Conservation (phyloP, 1,140 invertebrate genomes). For the Diabrotica virgifera region DNA sequence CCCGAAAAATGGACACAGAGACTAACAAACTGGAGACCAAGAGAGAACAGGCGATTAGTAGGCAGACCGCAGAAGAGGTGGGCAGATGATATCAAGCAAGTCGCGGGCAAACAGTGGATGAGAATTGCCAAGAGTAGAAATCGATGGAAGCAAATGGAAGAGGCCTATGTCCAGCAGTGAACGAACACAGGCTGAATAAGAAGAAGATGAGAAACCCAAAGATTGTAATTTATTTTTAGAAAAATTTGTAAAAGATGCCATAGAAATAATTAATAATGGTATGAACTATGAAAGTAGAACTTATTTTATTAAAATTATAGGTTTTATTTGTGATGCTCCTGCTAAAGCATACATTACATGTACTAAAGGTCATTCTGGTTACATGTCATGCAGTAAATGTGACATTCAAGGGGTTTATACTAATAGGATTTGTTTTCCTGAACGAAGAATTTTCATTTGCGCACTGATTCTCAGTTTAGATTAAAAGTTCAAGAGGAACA, state of each 20-base stretch:
- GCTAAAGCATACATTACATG: slow-evolving; percentile 6
- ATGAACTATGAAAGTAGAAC: neutral
- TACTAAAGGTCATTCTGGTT: slow-evolving; percentile 9
- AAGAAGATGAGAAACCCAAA: too few relatives aligned
- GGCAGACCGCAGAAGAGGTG: too few relatives aligned
- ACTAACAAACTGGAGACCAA: too few relatives aligned
- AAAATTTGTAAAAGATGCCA: neutral
- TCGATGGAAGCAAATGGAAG: too few relatives aligned
- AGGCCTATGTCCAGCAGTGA: too few relatives aligned
- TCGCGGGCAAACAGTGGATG: too few relatives aligned
- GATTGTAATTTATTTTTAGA: neutral
- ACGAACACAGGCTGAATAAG: too few relatives aligned
- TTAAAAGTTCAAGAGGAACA: neutral
- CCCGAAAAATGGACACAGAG: too few relatives aligned
- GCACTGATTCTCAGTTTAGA: neutral
- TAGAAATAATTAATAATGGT: neutral
- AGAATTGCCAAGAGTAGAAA: too few relatives aligned
- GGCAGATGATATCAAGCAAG: too few relatives aligned
- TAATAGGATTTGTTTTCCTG: neutral
- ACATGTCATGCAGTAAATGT: slow-evolving; percentile 16
- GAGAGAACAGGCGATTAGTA: too few relatives aligned
- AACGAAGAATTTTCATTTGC: neutral
- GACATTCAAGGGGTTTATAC: neutral
- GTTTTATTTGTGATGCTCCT: slow-evolving; percentile 18
- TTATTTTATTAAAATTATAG: neutral